These are phyloP conservation scores for Keiferia lycopersicella DNA, from an alignment of 2,888 invertebrate genomes.

Conservation along the genomic window DNA sequence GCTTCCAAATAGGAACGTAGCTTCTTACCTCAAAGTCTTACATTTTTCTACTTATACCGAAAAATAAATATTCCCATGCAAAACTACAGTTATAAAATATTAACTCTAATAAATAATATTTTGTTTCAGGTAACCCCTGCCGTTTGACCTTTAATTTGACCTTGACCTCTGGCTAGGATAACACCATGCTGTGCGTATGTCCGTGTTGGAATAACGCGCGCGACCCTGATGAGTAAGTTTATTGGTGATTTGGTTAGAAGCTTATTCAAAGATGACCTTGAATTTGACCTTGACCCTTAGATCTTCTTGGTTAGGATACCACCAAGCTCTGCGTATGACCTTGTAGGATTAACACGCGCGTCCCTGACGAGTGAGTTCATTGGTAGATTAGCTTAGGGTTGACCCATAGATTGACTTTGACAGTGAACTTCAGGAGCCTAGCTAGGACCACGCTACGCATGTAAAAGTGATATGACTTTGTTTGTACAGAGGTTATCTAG, in stretches of 20 bases:
- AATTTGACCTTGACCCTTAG: neutral
- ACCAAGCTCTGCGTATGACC: slow-evolving; percentile 5
- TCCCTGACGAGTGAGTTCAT: neutral
- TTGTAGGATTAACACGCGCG: neutral
- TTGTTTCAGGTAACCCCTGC: slow-evolving; percentile 9
- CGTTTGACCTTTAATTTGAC: neutral
- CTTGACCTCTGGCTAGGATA: slow-evolving; percentile 10
- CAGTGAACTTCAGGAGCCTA: too few relatives aligned
- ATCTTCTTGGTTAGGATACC: neutral
- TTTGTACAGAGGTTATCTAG: neutral
- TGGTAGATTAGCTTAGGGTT: neutral
- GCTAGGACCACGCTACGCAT: too few relatives aligned
- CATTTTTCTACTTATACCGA: too few relatives aligned
- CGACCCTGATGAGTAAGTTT: slow-evolving; percentile 12
- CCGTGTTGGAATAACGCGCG: slow-evolving; percentile 11
- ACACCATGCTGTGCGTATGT: slow-evolving; percentile 9
- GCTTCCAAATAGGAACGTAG: too few relatives aligned
- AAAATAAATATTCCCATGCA: too few relatives aligned
- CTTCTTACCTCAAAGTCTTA: too few relatives aligned
- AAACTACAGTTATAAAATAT: neutral
- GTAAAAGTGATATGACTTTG: too few relatives aligned
- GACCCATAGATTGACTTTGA: too few relatives aligned
- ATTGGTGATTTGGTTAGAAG: neutral
- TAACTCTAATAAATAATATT: neutral
- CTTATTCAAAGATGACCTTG: neutral